Evolutionary conservation across 2,113 vertebrate genomes (phyloP).

Genomic region (Ptilonorhynchus violaceus): DNA sequence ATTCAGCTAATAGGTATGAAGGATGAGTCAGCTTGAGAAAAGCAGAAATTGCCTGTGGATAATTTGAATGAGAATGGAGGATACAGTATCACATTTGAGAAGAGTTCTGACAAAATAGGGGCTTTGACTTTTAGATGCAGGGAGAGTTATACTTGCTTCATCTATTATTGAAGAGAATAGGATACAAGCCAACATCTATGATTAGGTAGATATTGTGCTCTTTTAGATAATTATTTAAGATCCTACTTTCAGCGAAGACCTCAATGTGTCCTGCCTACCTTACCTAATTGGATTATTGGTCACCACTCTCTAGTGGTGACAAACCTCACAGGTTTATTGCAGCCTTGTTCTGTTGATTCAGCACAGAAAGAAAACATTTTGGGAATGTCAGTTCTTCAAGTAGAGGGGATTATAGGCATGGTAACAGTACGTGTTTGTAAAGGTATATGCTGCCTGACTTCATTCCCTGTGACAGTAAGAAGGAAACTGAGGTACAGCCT

Average conservation of each 20-base stretch:
- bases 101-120: not conserved
- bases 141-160: not conserved
- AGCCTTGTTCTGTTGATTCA: not conserved
- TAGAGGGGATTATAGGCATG: not conserved
- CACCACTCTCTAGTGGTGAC: not conserved
- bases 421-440: not conserved
- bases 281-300: not conserved
- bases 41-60: not conserved
- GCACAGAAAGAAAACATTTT: not conserved
- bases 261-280: not conserved
- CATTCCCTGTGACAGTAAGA: not conserved
- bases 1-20: not conserved
- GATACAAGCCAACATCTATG: not conserved
- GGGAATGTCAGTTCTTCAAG: not conserved
- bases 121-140: not conserved
- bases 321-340: not conserved
- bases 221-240: not conserved
- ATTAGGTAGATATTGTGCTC: not conserved
- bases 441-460: not conserved
- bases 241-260: not conserved
- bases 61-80: not conserved
- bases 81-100: not conserved
- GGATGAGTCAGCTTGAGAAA: not conserved
- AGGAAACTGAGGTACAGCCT: not conserved
- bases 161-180: not conserved